Evolutionary conservation across 1,140 invertebrate genomes (phyloP).

Genomic region (Anagrus nilaparvatae): DNA sequence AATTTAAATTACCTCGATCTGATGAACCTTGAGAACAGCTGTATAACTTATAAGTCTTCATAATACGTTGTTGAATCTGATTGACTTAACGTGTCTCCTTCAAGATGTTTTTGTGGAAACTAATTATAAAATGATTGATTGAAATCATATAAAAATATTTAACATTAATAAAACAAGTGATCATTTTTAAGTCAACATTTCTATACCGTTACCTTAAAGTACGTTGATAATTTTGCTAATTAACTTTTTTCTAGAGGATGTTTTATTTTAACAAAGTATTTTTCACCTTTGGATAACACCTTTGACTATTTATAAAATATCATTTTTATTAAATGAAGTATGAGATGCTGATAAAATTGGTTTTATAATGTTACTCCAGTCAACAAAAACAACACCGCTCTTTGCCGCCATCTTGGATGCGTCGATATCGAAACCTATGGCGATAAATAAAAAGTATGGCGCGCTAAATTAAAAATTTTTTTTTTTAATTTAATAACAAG

Average conservation of each 20-base stretch:
- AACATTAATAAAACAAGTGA: slow-evolving; percentile 14
- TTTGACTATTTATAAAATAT: slow-evolving; percentile 70
- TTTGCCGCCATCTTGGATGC: slow-evolving; percentile 64
- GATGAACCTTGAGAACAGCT: slow-evolving; percentile 80
- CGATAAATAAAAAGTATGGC: too few species aligned
- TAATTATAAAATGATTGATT: slow-evolving; percentile 9
- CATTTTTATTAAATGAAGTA: slow-evolving; percentile 70
- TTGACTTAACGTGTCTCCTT: slow-evolving; percentile 69
- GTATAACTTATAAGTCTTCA: slow-evolving; percentile 79
- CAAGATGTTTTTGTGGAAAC: slow-evolving; percentile 61
- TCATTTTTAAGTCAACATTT: slow-evolving; percentile 21
- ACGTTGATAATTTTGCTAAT: neutral
- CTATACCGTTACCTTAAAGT: slow-evolving; percentile 24
- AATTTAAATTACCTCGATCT: slow-evolving; percentile 70
- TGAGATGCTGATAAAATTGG: slow-evolving; percentile 72
- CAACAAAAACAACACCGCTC: slow-evolving; percentile 58
- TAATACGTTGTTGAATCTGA: slow-evolving; percentile 90
- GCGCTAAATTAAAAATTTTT: too few species aligned
- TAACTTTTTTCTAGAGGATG: neutral
- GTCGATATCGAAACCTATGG: too few species aligned
- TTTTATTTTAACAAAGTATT: neutral
- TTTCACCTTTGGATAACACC: slow-evolving; percentile 72
- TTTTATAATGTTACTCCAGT: slow-evolving; percentile 74
- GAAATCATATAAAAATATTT: slow-evolving; percentile 16
- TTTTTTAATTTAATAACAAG: too few species aligned